phyloP scores from a whole-genome alignment of 2,888 invertebrate genomes.

The Monoplex corrugatus region DNA sequence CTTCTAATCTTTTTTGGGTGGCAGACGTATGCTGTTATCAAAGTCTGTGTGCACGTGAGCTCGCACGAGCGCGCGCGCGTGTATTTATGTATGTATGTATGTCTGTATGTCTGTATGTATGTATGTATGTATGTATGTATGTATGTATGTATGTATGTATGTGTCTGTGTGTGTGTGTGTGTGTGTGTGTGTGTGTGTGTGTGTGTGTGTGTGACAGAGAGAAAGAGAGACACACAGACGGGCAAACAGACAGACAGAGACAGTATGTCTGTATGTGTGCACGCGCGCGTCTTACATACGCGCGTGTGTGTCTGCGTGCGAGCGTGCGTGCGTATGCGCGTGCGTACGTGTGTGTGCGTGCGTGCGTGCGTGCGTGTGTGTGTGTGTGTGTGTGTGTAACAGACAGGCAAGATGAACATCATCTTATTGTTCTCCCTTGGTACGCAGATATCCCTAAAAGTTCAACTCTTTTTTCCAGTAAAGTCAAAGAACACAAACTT shows the following conservation, averaged over 20 bases:
- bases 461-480: no score
- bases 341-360: conserved; percentile 26
- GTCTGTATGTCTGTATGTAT: conserved; percentile 11
- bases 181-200: conserved; percentile 16
- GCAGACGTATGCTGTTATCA: no score
- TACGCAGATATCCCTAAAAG: background rate
- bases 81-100: background rate
- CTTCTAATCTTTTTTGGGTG: no score
- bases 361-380: conserved; percentile 29
- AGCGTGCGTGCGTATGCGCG: background rate
- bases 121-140: conserved; percentile 6
- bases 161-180: background rate
- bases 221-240: no score
- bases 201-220: conserved; percentile 34
- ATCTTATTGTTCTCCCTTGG: background rate
- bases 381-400: conserved; percentile 35
- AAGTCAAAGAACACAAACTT: no score
- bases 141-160: background rate
- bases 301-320: background rate
- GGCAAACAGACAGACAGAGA: no score
- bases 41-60: no score
- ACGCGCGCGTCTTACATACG: background rate
- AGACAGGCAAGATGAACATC: no score
- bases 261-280: background rate
- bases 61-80: no score